Percentiles rank a stretch among this genome's conserved stretches.
These are phyloP conservation scores for Nasonia oneida DNA, from an alignment of 2,888 invertebrate genomes.

Conservation along the genomic window DNA sequence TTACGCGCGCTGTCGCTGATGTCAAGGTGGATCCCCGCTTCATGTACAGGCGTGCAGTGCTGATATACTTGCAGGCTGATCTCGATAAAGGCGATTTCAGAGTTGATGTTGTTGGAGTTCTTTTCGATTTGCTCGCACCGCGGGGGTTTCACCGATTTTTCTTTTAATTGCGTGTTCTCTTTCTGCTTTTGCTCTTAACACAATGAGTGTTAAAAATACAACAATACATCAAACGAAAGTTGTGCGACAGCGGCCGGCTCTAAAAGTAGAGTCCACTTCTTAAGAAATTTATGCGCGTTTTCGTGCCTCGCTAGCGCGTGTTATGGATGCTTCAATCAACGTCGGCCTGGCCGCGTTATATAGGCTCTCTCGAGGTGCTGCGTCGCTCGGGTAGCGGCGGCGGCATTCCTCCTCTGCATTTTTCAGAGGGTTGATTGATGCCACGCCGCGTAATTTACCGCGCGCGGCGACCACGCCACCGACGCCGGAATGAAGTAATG, in stretches of 20 bases:
- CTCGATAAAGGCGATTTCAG: not conserved
- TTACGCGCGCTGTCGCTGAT: not conserved
- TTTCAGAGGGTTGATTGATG: slow-evolving; percentile 37
- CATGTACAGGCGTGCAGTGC: not conserved
- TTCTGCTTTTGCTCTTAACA: slow-evolving; percentile 6
- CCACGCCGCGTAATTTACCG: slow-evolving; percentile 35
- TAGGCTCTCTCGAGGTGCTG: not conserved
- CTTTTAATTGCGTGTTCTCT: not conserved
- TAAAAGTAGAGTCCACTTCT: not conserved
- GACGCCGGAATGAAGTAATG: slow-evolving; percentile 33
- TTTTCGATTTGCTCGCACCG: not conserved
- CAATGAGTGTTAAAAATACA: not conserved
- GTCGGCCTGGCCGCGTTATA: slow-evolving; percentile 14
- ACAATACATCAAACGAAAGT: too few species aligned
- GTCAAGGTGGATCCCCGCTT: slow-evolving; percentile 3
- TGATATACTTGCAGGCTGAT: not conserved
- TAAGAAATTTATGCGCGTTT: slow-evolving; percentile 8
- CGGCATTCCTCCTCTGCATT: slow-evolving; percentile 11
- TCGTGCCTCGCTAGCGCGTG: slow-evolving; percentile 10
- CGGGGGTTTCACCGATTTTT: not conserved
- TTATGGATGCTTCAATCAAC: slow-evolving; percentile 40
- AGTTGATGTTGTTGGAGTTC: not conserved
- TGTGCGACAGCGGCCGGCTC: too few species aligned
- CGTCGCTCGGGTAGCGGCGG: not conserved
- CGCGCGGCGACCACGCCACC: not conserved